Conservation (phyloP, 2,888 invertebrate genomes). For the Spisula subtruncata region DNA sequence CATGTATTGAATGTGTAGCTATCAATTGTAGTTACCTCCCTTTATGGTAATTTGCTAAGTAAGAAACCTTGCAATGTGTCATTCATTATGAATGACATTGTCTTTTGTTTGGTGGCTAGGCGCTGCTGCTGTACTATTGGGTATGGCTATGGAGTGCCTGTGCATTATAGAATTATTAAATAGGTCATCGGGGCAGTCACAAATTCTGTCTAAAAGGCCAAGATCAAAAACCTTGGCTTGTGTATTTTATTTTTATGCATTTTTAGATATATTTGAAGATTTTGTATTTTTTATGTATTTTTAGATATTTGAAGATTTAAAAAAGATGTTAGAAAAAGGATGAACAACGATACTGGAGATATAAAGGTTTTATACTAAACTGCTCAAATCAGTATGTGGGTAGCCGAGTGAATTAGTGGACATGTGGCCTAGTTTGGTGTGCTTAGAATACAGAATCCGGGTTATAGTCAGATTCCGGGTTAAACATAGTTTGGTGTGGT, state of each 20-base stretch:
- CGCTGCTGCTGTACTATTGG: no score
- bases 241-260: neutral
- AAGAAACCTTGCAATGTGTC: no score
- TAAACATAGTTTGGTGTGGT: neutral
- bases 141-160: no score
- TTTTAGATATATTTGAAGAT: constrained; percentile 82
- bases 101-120: no score
- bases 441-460: neutral
- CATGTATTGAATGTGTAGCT: no score
- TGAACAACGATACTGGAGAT: constrained; percentile 53
- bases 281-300: constrained; percentile 67
- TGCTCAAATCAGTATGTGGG: constrained; percentile 18
- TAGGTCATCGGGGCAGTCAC: no score
- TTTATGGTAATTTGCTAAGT: no score
- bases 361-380: neutral
- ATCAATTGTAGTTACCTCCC: no score
- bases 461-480: neutral
- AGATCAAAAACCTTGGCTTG: no score
- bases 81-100: no score
- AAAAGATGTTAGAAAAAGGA: constrained; percentile 79
- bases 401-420: neutral
- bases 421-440: neutral
- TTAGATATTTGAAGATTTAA: constrained; percentile 82
- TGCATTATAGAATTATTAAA: no score
- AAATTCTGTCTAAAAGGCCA: no score